Percentiles rank a stretch among this genome's conserved stretches.
Evolutionary conservation across 2,113 vertebrate species (phyloP).

Genomic region (Formicarius rufipectus): DNA sequence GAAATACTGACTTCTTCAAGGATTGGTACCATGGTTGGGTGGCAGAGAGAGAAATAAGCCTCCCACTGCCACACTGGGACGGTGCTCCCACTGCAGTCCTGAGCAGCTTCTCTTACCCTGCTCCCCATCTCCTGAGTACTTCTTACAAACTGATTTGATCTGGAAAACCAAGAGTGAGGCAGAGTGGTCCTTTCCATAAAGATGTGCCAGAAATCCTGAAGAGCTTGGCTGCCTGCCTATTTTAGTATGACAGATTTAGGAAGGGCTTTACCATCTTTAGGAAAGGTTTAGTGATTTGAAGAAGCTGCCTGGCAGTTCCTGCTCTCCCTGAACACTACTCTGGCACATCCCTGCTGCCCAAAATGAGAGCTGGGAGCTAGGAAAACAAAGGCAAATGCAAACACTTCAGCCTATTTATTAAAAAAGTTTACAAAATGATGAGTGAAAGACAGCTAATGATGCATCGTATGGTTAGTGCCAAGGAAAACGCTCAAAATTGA

Average conservation of each 20-base stretch:
- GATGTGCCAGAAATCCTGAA: not conserved
- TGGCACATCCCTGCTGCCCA: not conserved
- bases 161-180: not conserved
- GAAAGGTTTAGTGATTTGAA: not conserved
- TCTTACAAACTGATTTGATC: not conserved
- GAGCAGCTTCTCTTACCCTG: not conserved
- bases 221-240: not conserved
- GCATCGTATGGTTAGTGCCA: conserved; percentile 24
- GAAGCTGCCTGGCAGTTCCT: not conserved
- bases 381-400: conserved; percentile 5
- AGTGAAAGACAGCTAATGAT: conserved; percentile 68
- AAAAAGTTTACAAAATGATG: conserved; percentile 48
- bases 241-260: not conserved
- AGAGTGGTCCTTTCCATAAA: not conserved
- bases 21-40: rapidly evolving
- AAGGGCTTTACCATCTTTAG: not conserved
- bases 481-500: conserved; percentile 38
- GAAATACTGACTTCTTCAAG: not conserved
- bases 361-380: not conserved
- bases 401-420: not conserved
- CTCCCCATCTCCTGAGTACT: not conserved
- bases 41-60: not conserved
- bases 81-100: not conserved
- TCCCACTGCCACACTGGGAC: not conserved
- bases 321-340: not conserved